Conservation (phyloP, 2,113 vertebrate species). For the Sapajus apella region DNA sequence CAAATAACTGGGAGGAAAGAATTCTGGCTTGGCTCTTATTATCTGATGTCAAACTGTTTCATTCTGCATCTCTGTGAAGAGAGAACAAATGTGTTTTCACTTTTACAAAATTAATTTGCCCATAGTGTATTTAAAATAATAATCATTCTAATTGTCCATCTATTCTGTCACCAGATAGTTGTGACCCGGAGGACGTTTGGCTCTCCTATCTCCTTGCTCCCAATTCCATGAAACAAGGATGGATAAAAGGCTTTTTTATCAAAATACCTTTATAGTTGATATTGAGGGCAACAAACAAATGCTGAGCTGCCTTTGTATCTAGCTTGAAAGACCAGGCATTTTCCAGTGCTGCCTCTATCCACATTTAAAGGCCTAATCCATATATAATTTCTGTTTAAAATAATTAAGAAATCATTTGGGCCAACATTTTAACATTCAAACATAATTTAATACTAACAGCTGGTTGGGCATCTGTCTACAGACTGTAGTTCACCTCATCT, state of each 20-base stretch:
- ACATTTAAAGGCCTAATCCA: neutral
- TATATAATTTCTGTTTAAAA: neutral
- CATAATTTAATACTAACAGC: neutral
- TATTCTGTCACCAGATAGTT: neutral
- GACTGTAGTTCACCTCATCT: neutral
- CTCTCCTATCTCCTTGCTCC: conserved; percentile 26
- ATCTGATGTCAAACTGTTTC: neutral
- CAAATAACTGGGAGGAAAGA: neutral
- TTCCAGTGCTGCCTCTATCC: neutral
- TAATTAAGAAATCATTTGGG: neutral
- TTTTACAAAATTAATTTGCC: conserved; percentile 14
- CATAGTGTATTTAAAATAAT: conserved; percentile 33
- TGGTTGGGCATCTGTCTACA: neutral
- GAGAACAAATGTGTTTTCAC: conserved; percentile 36
- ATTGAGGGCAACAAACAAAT: neutral
- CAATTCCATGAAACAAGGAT: neutral
- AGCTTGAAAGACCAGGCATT: neutral
- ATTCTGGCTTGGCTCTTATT: neutral
- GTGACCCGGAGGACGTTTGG: neutral
- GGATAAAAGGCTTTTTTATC: conserved; percentile 50
- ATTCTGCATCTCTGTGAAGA: conserved; percentile 13
- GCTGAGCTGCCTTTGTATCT: neutral
- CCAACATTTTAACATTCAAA: neutral
- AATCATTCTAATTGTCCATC: conserved; percentile 26
- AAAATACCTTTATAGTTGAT: conserved; percentile 11